These are phyloP conservation scores for Otolemur crassicaudatus DNA, from an alignment of 2,797 vertebrate species.

Conservation along the genomic window DNA sequence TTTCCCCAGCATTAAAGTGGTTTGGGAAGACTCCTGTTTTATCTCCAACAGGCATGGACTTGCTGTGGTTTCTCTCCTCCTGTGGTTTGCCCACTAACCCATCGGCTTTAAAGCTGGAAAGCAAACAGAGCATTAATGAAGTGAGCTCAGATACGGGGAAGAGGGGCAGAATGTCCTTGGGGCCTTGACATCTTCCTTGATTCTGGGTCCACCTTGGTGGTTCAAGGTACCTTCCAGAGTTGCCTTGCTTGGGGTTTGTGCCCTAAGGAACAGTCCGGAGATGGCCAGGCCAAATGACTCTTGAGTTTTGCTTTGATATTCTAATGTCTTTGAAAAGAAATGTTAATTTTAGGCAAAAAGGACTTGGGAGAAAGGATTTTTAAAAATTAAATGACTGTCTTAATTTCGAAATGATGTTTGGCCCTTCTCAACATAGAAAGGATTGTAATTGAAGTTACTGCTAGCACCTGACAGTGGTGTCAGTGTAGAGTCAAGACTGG, in stretches of 20 bases:
- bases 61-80: constrained; percentile 76
- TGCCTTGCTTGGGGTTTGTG: constrained; percentile 45
- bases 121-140: constrained; percentile 73
- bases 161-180: constrained; percentile 75
- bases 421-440: background rate
- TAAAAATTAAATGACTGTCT: constrained; percentile 25
- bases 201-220: constrained; percentile 80
- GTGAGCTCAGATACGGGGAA: constrained; percentile 43
- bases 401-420: constrained; percentile 76
- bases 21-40: constrained; percentile 65
- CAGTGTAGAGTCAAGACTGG: background rate
- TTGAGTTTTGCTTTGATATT: constrained; percentile 76
- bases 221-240: constrained; percentile 79
- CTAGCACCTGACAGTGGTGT: background rate
- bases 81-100: constrained; percentile 82
- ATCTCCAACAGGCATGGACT: constrained; percentile 49
- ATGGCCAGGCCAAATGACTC: constrained; percentile 52
- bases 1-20: constrained; percentile 24
- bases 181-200: constrained; percentile 82
- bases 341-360: constrained; percentile 69
- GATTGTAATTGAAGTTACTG: background rate
- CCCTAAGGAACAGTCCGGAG: constrained; percentile 9
- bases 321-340: constrained; percentile 79
- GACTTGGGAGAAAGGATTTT: constrained; percentile 26
- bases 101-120: constrained; percentile 76